A percentile compares a stretch with the other conserved stretches of the same genome.
Conservation (phyloP, 2,797 vertebrate genomes). For the Loriculus beryllinus region DNA sequence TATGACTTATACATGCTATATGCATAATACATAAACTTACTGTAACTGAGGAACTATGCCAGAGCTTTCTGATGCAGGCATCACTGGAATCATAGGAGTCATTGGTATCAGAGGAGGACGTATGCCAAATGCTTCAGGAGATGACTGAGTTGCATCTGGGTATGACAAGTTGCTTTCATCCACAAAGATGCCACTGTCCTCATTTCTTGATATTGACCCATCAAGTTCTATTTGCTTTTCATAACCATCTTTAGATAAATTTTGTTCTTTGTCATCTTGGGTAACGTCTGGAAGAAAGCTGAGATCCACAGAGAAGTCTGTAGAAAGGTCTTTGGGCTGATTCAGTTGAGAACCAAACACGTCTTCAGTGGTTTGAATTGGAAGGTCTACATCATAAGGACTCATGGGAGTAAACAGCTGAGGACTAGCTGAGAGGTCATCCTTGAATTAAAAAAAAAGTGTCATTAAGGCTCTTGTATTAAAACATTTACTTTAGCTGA, state of each 20-base stretch:
- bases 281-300: constrained; percentile 89
- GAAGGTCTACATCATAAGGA: constrained; percentile 74
- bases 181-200: constrained; percentile 58
- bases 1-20: not conserved
- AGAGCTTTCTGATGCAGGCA: constrained; percentile 83
- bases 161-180: constrained; percentile 13
- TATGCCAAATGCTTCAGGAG: constrained; percentile 42
- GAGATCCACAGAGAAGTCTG: constrained; percentile 84
- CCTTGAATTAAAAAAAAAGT: constrained; percentile 53
- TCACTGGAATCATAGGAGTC: constrained; percentile 84
- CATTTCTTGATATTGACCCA: not conserved
- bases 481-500: not conserved
- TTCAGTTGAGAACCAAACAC: constrained; percentile 39
- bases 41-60: constrained; percentile 92
- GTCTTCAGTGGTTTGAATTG: constrained; percentile 64
- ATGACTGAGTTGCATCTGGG: not conserved
- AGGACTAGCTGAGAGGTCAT: constrained; percentile 50
- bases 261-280: constrained; percentile 70
- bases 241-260: not conserved
- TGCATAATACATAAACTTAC: constrained; percentile 71
- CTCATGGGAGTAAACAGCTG: constrained; percentile 51
- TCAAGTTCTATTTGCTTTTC: not conserved
- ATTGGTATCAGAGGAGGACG: constrained; percentile 81
- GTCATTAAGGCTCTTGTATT: not conserved
- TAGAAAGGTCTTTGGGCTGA: constrained; percentile 60